Base-by-base conservation (phyloP, 2,888 invertebrate species). In the Hermaeophaga mercurialis region DNA sequence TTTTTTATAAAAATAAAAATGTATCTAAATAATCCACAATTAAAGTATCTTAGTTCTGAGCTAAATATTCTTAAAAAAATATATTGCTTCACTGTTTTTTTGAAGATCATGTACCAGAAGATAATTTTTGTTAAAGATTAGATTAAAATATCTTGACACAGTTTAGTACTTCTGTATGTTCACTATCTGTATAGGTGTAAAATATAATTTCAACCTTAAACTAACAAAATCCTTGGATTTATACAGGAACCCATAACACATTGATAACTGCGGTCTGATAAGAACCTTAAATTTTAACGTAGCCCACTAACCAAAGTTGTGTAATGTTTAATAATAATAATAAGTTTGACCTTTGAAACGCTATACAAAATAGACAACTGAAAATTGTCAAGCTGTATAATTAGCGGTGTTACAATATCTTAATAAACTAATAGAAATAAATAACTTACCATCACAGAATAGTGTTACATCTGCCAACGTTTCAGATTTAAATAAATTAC, bases 401-500 rank as follows among this genome's bases (percentile, higher is more conserved):
- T 5, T 6, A 22, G 6, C 6, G 22, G 6, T 5, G 22, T 5
- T 22, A 31, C n/a, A 28, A 31, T 12, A 31, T 11, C 31, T 15
- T 36, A 3, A 26, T 26, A 8, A 26, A 26, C 2, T 26, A 26
- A 26, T 26, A 26, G 9, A 26, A 26, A 8, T 15, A 17, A 17
- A 15, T 15, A 7, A 84, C 87, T 84, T 80, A 92, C 94, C 93
- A 86, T 93, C 93, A 84, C 94, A 94, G 80, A 91, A 94, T 71
- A 94, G 83, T 74, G 91, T 94, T 79, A 94, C 93, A 84, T 94
- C 94, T 72, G 93, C 91, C 75, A 94, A 85, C 79, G 90, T 90
- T 84, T 94, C 93, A 76, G 92, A 92, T 83, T 92, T 93, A 85
- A 92, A 93, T 76, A 94, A 84, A 81, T 91, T 92, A 76, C 92